Base-by-base conservation (phyloP, 2,113 vertebrate species). In the Erythrocercus mccallii region DNA sequence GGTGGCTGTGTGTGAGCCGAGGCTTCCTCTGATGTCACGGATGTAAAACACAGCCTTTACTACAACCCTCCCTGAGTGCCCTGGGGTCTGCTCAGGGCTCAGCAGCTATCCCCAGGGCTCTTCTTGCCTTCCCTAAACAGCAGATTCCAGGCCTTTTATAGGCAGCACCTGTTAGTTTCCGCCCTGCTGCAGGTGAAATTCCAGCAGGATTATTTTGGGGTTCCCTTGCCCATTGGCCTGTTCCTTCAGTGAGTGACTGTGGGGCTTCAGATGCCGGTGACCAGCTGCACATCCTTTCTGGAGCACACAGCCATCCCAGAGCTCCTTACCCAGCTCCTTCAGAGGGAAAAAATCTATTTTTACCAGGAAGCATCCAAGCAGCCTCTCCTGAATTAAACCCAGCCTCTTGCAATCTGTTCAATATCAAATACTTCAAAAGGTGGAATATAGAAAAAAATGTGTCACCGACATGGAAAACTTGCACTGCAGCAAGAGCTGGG, bases 381-480 rank as follows among this genome's bases (percentile, higher is more conserved):
- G 81, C 66, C 70, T 89, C 92, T 83, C 90, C 94, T 74, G 92
- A 96, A 90, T 98, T 97, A 98, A 97, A 97, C 92, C 96, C 27
- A 4, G 90, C 96, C 92, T 58, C 81, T 96, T 86, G 90, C 97
- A 98, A 97, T 96, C 97, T 97, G 97, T 96, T 97, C 81, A 16
- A 83, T 96, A 96, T 97, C 96, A 94, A 90, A 96, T 97, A 92
- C 96, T 97, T 97, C 96, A 97, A 96, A 98, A 96, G 96, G 95
- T 96, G 95, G 97, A 96, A 97, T 88, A 86, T n/a, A 24, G 88
- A 44, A 57, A 79, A 47, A 79, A 84, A 84, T 40, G 92, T 97
- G 95, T 86, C 76, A 48, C 54, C 4, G 0, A 86, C 48, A n/a
- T 15, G 50, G 90, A 69, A 89, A 95, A 82, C 54, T 93, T 82